Base-by-base conservation (phyloP, 2,113 vertebrate species). In the Paradisaea rubra region DNA sequence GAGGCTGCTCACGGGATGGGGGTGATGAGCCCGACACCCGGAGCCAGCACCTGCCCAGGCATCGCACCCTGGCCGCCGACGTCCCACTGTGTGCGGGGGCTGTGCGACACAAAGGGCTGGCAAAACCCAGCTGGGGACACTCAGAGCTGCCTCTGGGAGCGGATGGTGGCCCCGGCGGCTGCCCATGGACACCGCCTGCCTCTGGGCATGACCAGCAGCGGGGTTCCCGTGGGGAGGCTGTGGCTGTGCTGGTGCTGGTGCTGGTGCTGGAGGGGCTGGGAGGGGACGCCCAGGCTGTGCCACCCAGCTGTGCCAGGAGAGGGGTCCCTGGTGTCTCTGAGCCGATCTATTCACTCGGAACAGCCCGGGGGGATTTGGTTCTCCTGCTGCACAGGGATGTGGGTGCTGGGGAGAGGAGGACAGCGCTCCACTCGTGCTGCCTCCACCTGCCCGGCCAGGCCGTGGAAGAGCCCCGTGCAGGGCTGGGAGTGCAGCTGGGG, bases 271-370 rank as follows among this genome's bases (percentile, higher is more conserved):
- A 15, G 18, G 20, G 42, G 73, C 23, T 78, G 89, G 86, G 80
- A 66, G 60, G 44, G 47, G 20, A 17, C 2, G 5, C 17, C n/a
- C 19, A 21, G 44, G 76, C 70, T 70, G 47, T 27, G 50, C 11
- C 11, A 27, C 78, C 42, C 35, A 4, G 53, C 77, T 22, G 37
- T 35, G 47, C 42, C 7, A 35, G 49, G 18, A 1, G 3, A 23
- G 35, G 35, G 15, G 5, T 65, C 53, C 28, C 33, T 31, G 0
- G 6, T 20, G 49, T 18, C 11, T 22, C 47, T 20, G 66, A 47
- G 37, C n/a, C 0, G 0, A 7, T 13, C 41, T 14, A 17, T 5
- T 64, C 0, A 0, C 52, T 41, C 15, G 0, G 15, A 37, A 1
- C n/a, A 23, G 1, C 41, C 14, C 1, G 10, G 3, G 8, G 17